phyloP scores from a whole-genome alignment of 2,888 invertebrate species.

The Strigamia maritima region DNA sequence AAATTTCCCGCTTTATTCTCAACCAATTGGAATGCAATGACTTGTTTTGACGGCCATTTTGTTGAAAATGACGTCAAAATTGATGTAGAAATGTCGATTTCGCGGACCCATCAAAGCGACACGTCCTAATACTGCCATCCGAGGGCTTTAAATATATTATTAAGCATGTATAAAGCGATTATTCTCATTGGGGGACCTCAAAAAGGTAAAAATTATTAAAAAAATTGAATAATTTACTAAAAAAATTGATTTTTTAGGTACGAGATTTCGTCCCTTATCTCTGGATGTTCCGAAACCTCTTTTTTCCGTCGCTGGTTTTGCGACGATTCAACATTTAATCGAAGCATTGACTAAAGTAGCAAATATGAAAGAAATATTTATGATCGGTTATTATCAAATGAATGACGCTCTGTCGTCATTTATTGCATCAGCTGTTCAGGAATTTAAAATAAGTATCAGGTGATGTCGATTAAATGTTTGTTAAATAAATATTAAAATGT shows the following conservation, averaged over 20 bases:
- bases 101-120: not conserved
- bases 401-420: constrained; percentile 77
- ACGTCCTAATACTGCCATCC: not conserved
- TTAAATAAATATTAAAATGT: not conserved
- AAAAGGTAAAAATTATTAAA: constrained; percentile 52
- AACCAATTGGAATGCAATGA: too few relatives aligned
- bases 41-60: too few relatives aligned
- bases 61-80: too few relatives aligned
- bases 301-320: constrained; percentile 94
- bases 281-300: constrained; percentile 96
- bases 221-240: not conserved
- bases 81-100: too few relatives aligned
- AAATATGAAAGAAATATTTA: constrained; percentile 81
- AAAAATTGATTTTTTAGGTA: constrained; percentile 64
- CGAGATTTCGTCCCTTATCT: constrained; percentile 92
- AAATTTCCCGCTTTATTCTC: too few relatives aligned
- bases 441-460: constrained; percentile 67
- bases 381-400: constrained; percentile 88
- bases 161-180: constrained; percentile 53
- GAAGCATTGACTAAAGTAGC: constrained; percentile 72
- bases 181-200: constrained; percentile 57
- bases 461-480: constrained; percentile 57
- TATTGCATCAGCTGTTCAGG: constrained; percentile 76
- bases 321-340: constrained; percentile 94
- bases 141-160: too few relatives aligned